phyloP scores from a whole-genome alignment of 1,140 invertebrate genomes.

The silkworm (Bombyx mori) region DNA sequence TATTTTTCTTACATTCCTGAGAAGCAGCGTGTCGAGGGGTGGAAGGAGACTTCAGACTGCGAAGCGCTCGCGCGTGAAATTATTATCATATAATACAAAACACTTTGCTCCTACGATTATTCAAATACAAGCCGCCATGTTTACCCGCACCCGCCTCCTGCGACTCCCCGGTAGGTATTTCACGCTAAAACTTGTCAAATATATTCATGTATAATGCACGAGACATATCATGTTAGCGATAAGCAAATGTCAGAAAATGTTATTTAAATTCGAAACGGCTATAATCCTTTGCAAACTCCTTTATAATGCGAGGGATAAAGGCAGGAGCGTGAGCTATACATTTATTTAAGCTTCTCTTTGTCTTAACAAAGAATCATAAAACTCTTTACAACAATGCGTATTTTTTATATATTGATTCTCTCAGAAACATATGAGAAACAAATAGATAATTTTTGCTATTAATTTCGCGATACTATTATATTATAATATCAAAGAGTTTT shows the following conservation, averaged over 20 bases:
- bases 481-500: too few species aligned
- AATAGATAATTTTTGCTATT: too few species aligned
- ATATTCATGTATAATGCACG: constrained; percentile 61
- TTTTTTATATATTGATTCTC: too few species aligned
- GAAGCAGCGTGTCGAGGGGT: constrained; percentile 27
- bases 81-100: constrained; percentile 68
- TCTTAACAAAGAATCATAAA: constrained; percentile 38
- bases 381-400: too few species aligned
- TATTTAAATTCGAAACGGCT: constrained; percentile 62
- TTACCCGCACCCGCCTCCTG: constrained; percentile 28
- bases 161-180: constrained; percentile 44
- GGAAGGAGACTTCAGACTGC: constrained; percentile 26
- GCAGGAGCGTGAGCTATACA: constrained; percentile 51
- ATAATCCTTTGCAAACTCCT: constrained; percentile 56
- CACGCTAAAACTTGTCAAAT: constrained; percentile 61
- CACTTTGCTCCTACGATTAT: constrained; percentile 59
- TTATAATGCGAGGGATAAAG: constrained; percentile 51
- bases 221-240: constrained; percentile 62
- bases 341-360: constrained; percentile 43
- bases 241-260: constrained; percentile 67
- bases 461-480: too few species aligned
- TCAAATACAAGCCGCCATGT: constrained; percentile 51
- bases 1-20: constrained; percentile 62
- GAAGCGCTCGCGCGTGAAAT: constrained; percentile 60
- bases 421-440: too few species aligned